Evolutionary conservation across 2,113 vertebrate genomes (phyloP).

Genomic region (Alligator mississippiensis): DNA sequence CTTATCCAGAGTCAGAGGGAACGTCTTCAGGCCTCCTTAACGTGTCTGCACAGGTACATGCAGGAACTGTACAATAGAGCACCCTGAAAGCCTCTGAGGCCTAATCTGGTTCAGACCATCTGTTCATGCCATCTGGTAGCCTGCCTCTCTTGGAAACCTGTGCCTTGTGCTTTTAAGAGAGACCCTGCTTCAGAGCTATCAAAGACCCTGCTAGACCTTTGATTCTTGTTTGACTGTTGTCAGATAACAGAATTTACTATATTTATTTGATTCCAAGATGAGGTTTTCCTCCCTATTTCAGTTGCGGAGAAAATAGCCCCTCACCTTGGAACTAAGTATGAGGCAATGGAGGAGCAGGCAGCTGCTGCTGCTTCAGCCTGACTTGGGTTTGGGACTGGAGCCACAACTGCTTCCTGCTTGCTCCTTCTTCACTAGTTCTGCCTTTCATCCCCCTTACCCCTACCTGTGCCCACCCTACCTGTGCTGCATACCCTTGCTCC

Average conservation of each 20-base stretch:
- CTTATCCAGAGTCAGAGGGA: slow-evolving; percentile 95
- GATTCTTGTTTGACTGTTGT: background rate
- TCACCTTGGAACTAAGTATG: too few relatives aligned
- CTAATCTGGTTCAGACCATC: background rate
- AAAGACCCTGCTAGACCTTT: background rate
- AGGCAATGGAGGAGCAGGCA: too few relatives aligned
- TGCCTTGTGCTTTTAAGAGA: background rate
- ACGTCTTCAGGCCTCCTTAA: slow-evolving; percentile 96
- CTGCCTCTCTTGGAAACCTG: background rate
- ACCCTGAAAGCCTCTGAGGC: background rate
- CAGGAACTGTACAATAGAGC: background rate
- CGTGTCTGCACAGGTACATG: slow-evolving; percentile 91
- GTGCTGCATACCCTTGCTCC: too few relatives aligned
- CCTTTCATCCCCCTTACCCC: too few relatives aligned
- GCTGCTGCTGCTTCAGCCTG: too few relatives aligned
- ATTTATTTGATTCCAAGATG: too few relatives aligned
- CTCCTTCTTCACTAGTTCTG: too few relatives aligned
- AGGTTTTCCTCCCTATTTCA: too few relatives aligned
- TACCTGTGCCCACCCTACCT: too few relatives aligned
- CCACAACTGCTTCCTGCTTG: too few relatives aligned
- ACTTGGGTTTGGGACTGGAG: too few relatives aligned
- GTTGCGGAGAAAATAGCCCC: too few relatives aligned
- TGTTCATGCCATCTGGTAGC: background rate
- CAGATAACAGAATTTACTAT: background rate
- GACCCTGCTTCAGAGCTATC: background rate